These are phyloP conservation scores for Origma solitaria DNA, from an alignment of 2,113 vertebrate genomes.

Conservation along the genomic window DNA sequence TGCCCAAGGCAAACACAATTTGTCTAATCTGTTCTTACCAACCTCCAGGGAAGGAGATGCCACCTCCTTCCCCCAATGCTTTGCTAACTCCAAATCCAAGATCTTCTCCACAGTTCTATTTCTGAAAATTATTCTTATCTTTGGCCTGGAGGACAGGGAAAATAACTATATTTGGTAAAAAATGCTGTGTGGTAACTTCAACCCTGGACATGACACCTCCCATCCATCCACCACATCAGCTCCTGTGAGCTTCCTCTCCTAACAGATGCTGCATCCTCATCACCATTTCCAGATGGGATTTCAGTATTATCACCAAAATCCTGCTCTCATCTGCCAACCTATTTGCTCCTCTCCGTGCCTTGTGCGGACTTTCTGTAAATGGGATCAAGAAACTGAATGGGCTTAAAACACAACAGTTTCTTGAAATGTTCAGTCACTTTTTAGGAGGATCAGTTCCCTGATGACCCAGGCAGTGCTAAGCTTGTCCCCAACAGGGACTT, in stretches of 20 bases:
- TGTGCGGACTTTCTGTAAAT: neutral
- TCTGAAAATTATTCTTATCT: neutral
- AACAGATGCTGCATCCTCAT: neutral
- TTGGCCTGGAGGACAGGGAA: neutral
- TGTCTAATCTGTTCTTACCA: neutral
- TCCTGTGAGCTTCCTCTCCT: neutral
- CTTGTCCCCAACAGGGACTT: neutral
- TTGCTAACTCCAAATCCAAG: neutral
- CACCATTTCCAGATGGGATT: neutral
- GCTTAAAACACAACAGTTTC: neutral
- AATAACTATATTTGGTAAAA: neutral
- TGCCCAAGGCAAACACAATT: neutral
- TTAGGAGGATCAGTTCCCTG: neutral
- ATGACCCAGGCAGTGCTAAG: neutral
- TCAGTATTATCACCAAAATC: neutral
- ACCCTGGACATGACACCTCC: neutral
- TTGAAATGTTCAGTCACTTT: neutral
- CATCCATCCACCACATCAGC: neutral
- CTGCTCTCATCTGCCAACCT: neutral
- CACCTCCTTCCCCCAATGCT: neutral
- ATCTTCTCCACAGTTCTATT: neutral
- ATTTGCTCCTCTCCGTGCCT: accelerated
- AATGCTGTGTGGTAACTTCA: neutral
- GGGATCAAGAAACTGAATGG: neutral
- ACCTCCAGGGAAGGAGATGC: neutral